Conservation (phyloP, 2,888 invertebrate species). For the Pharmacophagus antenor region DNA sequence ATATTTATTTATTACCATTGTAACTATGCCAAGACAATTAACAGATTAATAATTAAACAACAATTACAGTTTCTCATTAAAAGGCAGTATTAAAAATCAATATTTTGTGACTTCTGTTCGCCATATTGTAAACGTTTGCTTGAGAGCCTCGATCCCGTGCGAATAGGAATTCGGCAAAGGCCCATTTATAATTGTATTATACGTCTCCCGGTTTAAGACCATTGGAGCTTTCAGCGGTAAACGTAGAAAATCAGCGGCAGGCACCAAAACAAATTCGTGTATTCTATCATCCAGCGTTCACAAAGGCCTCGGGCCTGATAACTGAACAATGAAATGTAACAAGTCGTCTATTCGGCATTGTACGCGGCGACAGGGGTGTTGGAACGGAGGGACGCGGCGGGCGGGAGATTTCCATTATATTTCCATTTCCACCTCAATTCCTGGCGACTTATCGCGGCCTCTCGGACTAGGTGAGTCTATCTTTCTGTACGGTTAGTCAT, state of each 20-base stretch:
- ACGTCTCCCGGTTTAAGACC: conserved; percentile 55
- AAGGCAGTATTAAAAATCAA: not conserved
- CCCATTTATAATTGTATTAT: conserved; percentile 60
- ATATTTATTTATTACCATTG: too few relatives aligned
- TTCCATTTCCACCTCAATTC: conserved; percentile 81
- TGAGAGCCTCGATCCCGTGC: conserved; percentile 19
- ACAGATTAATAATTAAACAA: not conserved
- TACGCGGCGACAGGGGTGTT: conserved; percentile 49
- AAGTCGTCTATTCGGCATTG: conserved; percentile 80
- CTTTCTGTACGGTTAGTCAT: conserved; percentile 77
- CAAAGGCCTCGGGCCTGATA: conserved; percentile 78
- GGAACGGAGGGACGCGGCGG: conserved; percentile 42
- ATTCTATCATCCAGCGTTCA: conserved; percentile 78
- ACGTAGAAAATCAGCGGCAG: conserved; percentile 73
- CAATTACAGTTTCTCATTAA: not conserved
- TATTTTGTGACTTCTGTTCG: not conserved
- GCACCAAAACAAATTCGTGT: conserved; percentile 78
- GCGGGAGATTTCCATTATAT: conserved; percentile 75
- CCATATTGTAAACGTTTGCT: not conserved
- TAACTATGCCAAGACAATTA: too few relatives aligned
- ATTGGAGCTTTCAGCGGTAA: conserved; percentile 69
- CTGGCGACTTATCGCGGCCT: conserved; percentile 75
- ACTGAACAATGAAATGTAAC: conserved; percentile 82
- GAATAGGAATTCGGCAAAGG: conserved; percentile 41
- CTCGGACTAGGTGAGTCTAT: conserved; percentile 76